Conservation (phyloP, 2,797 vertebrate genomes). For the Scleropages formosus region DNA sequence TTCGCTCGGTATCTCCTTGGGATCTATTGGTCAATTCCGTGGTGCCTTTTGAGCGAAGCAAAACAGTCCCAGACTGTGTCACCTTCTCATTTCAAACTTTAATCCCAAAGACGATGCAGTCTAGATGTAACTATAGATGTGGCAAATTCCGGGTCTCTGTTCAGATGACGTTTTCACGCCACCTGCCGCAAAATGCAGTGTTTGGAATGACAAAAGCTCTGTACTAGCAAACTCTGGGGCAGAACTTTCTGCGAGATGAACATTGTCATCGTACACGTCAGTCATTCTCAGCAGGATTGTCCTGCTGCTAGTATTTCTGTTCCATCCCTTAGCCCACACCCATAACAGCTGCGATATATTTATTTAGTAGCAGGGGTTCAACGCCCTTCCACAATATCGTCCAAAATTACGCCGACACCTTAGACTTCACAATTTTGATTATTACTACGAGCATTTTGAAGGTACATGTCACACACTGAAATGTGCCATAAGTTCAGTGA, state of each 20-base stretch:
- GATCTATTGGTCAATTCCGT: neutral
- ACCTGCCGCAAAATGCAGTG: conserved; percentile 56
- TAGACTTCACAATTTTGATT: too few species aligned
- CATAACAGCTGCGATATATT: too few species aligned
- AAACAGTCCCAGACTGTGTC: neutral
- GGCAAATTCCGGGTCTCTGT: conserved; percentile 38
- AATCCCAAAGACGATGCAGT: neutral
- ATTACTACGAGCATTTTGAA: too few species aligned
- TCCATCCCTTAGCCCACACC: too few species aligned
- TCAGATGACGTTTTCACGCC: conserved; percentile 55
- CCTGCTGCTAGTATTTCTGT: too few species aligned
- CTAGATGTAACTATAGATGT: conserved; percentile 34
- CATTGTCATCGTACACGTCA: conserved; percentile 20
- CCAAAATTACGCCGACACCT: too few species aligned
- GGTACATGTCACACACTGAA: too few species aligned
- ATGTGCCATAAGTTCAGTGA: too few species aligned
- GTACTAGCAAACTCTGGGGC: too few species aligned
- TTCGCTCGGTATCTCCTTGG: too few species aligned
- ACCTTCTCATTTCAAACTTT: conserved; percentile 1
- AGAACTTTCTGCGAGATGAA: conserved; percentile 3
- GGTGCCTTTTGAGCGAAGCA: neutral
- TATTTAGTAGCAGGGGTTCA: too few species aligned
- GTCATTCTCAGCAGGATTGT: conserved; percentile 8
- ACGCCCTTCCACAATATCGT: too few species aligned
- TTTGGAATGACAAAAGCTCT: conserved; percentile 34